Evolutionary conservation across 2,113 vertebrate genomes (phyloP), one percentile per base, ranked within the genome.

Genomic region (Microcebus lehilahytsara): DNA sequence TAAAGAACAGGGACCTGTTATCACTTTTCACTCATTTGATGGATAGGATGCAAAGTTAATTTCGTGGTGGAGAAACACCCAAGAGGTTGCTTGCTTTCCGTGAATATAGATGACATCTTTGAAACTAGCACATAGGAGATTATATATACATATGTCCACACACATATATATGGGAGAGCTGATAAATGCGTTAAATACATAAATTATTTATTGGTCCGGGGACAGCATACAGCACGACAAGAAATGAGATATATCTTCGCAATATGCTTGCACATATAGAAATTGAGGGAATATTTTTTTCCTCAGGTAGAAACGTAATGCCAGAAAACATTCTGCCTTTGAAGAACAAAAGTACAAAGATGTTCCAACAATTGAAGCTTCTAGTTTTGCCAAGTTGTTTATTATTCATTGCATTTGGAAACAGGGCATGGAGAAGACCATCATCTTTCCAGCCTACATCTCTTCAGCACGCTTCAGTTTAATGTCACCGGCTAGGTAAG

Each of bases 131-230:
- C 42, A 81, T 25, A 94, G 11, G 20, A 94, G 81, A 60, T 66
- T 94, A 10, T 86, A 8, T 20, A 14, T 25, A 16, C 30, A 34
- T 12, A 46, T 30, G 37, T 16, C 83, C 22, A 67, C 40, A 72
- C 6, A 4, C 11, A 72, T 22, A 75, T 37, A 93, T 96, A 84
- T 6, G 93, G 0, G 22, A 89, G 17, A 94, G 37, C 67, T 96
- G 96, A 97, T 97, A 98, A 98, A 97, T 97, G 81, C 89, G 97
- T 98, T 98, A 98, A 97, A 97, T 97, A 32, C 46, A 97, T 98
- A 88, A 96, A 98, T 96, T 98, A 98, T 97, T 98, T 98, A 97
- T 97, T 98, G 34, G 46, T 98, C 97, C 71, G 78, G 90, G 85
- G 80, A 95, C 81, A 95, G 77, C 66, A 93, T 89, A 89, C 64